Evolutionary conservation across 2,113 vertebrate genomes (phyloP).

Genomic region (Rutilus rutilus): DNA sequence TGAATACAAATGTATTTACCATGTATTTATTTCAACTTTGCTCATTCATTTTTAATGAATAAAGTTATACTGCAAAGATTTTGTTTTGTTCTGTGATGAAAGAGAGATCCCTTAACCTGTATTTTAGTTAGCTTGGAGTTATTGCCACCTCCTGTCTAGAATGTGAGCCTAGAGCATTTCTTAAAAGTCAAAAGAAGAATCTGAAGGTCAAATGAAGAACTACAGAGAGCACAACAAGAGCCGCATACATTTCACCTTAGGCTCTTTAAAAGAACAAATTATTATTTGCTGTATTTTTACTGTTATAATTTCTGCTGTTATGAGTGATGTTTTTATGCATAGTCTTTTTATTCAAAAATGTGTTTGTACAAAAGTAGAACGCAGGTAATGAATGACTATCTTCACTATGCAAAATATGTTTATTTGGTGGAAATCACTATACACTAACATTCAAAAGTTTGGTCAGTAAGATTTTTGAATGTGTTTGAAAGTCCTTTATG

Average conservation of each 20-base stretch:
- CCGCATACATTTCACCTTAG: not conserved
- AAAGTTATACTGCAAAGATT: conserved; percentile 48
- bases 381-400: not conserved
- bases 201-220: not conserved
- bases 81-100: not conserved
- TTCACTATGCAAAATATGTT: not conserved
- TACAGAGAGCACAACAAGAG: not conserved
- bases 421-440: not conserved
- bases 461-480: too few relatives aligned
- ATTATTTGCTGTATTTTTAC: not conserved
- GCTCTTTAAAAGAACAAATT: not conserved
- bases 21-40: conserved; percentile 60
- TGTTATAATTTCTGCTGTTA: not conserved
- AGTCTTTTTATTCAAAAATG: not conserved
- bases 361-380: not conserved
- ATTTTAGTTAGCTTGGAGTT: not conserved
- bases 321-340: not conserved
- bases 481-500: too few relatives aligned
- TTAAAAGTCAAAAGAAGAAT: not conserved
- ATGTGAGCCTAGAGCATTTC: not conserved
- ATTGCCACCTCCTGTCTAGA: not conserved
- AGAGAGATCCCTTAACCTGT: not conserved
- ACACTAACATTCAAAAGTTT: too few relatives aligned
- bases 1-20: conserved; percentile 60
- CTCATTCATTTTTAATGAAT: conserved; percentile 56